phyloP scores from a whole-genome alignment of 2,888 invertebrate genomes.

The Drosophila basisetae region DNA sequence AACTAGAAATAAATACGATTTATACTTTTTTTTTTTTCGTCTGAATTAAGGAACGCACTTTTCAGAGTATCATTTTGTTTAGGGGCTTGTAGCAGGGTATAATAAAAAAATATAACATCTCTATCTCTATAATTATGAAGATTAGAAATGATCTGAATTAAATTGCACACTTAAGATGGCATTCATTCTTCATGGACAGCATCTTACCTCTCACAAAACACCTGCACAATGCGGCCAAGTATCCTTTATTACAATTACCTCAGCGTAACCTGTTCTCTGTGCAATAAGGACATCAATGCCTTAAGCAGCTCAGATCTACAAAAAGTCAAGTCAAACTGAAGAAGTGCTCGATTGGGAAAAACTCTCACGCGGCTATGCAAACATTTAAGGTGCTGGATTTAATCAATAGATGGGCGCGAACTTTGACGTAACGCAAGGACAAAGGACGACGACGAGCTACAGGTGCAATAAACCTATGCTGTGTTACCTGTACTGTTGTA shows the following conservation, averaged over 20 bases:
- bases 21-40: background rate
- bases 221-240: conserved; percentile 18
- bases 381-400: conserved; percentile 32
- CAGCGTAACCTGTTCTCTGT: conserved; percentile 3
- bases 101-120: background rate
- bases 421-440: conserved; percentile 48
- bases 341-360: conserved; percentile 23
- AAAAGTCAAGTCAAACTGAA: conserved; percentile 45
- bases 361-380: conserved; percentile 54
- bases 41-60: background rate
- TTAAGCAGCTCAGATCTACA: conserved; percentile 49
- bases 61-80: background rate
- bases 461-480: conserved; percentile 53
- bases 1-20: background rate
- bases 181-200: background rate
- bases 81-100: background rate
- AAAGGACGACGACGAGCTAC: conserved; percentile 34
- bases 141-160: conserved; percentile 16
- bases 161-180: conserved; percentile 6
- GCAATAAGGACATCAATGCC: conserved; percentile 48
- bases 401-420: conserved; percentile 59
- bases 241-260: background rate
- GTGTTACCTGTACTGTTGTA: conserved; percentile 37
- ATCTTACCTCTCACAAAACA: conserved; percentile 1
- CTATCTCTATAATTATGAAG: background rate